Percentiles rank a stretch among this genome's conserved stretches.
These are phyloP conservation scores for Chloropsis cyanopogon DNA, from an alignment of 2,113 vertebrate species.

Conservation along the genomic window DNA sequence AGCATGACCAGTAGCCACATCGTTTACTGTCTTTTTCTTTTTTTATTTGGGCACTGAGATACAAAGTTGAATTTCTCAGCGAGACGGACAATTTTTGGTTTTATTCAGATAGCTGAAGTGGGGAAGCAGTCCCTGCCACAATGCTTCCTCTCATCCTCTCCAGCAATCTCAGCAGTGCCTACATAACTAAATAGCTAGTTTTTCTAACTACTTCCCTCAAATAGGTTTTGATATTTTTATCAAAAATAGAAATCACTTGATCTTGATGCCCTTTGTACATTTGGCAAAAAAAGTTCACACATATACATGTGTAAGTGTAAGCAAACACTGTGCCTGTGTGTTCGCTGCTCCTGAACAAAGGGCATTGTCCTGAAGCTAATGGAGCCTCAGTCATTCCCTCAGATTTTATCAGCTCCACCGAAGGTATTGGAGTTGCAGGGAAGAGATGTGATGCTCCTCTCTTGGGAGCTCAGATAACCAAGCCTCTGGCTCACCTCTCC, in stretches of 20 bases:
- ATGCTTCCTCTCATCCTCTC: background rate
- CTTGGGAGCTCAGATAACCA: background rate
- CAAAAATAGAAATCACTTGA: background rate
- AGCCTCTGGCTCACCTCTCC: background rate
- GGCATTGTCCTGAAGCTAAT: background rate
- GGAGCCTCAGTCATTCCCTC: background rate
- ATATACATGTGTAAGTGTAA: accelerated
- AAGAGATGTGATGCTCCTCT: background rate
- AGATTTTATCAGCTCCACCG: background rate
- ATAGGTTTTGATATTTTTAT: background rate
- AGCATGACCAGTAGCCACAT: background rate
- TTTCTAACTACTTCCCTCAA: background rate
- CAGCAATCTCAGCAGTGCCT: background rate
- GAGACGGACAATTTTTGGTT: background rate
- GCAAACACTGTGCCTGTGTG: background rate
- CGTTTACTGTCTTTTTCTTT: background rate
- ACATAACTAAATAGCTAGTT: background rate
- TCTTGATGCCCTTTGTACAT: background rate
- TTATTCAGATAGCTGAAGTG: background rate
- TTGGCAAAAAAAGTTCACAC: background rate
- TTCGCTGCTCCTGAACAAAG: background rate
- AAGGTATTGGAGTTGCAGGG: background rate
- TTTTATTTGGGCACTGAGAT: background rate
- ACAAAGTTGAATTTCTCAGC: background rate
- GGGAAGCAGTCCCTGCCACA: background rate